Conservation (phyloP, 2,113 vertebrate species). For the Ceratotherium simum region DNA sequence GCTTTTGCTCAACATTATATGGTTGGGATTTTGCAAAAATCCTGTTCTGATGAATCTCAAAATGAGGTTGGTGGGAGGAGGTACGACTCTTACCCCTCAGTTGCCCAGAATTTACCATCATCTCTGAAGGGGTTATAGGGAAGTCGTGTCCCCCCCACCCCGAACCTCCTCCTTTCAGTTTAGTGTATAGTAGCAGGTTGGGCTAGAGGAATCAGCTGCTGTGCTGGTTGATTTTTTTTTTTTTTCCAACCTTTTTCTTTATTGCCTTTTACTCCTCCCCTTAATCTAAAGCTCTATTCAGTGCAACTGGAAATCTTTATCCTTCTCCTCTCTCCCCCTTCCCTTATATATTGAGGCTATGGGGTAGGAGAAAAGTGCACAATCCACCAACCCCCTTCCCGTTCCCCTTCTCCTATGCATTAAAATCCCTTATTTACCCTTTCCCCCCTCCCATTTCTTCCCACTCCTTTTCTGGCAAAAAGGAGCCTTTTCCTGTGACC, state of each 20-base stretch:
- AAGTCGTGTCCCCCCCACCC: background rate
- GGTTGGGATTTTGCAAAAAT: slow-evolving; percentile 61
- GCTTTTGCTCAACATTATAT: background rate
- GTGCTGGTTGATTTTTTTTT: slow-evolving; percentile 26
- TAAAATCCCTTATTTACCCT: background rate
- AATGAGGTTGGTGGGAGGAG: background rate
- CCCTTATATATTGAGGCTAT: slow-evolving; percentile 70
- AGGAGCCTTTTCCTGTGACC: slow-evolving; percentile 58
- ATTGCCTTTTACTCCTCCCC: slow-evolving; percentile 25
- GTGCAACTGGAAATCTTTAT: slow-evolving; percentile 83
- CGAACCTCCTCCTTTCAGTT: background rate
- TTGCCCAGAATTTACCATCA: background rate
- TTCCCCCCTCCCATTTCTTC: background rate
- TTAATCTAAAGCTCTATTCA: slow-evolving; percentile 71
- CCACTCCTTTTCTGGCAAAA: slow-evolving; percentile 62
- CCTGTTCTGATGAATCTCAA: slow-evolving; percentile 39
- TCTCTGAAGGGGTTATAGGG: slow-evolving; percentile 35
- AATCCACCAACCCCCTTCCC: background rate
- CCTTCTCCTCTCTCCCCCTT: slow-evolving; percentile 1
- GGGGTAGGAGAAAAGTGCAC: slow-evolving; percentile 73
- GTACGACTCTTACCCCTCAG: background rate
- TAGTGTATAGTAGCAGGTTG: slow-evolving; percentile 47
- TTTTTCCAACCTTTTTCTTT: slow-evolving; percentile 24
- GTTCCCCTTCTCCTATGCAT: background rate
- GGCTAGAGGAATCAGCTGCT: slow-evolving; percentile 64